Evolutionary conservation across 2,113 vertebrate species (phyloP), one percentile per base, ranked within the genome.

Genomic region (Calyptomena viridis): DNA sequence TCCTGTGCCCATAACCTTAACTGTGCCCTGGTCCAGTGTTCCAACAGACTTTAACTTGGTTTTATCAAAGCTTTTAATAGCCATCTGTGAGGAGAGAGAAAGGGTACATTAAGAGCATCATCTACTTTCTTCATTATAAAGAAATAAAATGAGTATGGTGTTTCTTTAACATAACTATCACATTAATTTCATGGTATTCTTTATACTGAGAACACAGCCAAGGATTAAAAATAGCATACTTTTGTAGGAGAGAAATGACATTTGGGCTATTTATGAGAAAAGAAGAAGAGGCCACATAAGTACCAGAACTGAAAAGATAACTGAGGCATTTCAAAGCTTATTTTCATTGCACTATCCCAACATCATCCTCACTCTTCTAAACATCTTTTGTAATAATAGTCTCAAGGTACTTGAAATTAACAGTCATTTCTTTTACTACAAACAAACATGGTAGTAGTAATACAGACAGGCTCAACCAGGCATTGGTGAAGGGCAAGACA

Each of bases 31-130:
- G 8, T 97, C 98, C 82, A 98, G 76, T 3, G 2, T 66, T 3
- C 97, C 97, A 44, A 97, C 97, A 10, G 97, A 96, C 52, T 84
- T 98, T 76, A 98, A 74, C 49, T 95, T 95, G 83, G 97, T 94
- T 90, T 97, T 95, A 74, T 96, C 97, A 37, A 97, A 96, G 83
- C 74, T 96, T 79, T 96, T 94, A 87, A 97, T 97, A 25, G 93
- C 97, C 94, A 97, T 89, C 98, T 99, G 93, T 56, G 83, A 89
- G 62, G 69, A 94, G 4, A 76, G 56, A 88, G 84, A 59, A 85
- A 82, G 2, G 37, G 23, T 3, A 25, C 0, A 0, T 63, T 67
- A 83, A 69, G 85, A 66, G 46, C 62, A 63, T 14, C 39, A 27
- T 18, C 15, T 49, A 8, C 64, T 89, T 78, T 37, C 50, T 90